phyloP scores from a whole-genome alignment of 2,888 invertebrate genomes.

The Cryptus armator region DNA sequence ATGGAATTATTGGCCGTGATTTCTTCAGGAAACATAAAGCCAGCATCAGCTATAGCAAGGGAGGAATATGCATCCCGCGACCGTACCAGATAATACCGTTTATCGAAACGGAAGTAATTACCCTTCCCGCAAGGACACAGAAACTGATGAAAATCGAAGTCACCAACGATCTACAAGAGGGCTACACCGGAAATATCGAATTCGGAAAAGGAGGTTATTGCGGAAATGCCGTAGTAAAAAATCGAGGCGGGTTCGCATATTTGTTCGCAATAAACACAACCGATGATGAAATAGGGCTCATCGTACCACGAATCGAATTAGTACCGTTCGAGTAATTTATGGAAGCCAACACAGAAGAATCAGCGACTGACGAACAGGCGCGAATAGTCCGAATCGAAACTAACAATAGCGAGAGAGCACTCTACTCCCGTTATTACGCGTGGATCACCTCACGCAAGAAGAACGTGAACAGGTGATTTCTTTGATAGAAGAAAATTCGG shows the following conservation, averaged over 20 bases:
- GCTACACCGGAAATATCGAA: background rate
- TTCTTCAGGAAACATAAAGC: slow-evolving; percentile 14
- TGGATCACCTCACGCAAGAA: background rate
- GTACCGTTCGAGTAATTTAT: background rate
- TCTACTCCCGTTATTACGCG: no score
- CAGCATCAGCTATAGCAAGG: slow-evolving; percentile 12
- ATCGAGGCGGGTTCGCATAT: slow-evolving; percentile 1
- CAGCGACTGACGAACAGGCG: no score
- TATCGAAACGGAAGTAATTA: background rate
- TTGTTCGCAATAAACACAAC: slow-evolving; percentile 17
- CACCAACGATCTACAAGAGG: background rate
- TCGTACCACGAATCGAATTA: slow-evolving; percentile 12
- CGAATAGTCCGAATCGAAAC: no score
- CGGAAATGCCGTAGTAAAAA: slow-evolving; percentile 24
- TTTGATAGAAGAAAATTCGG: no score
- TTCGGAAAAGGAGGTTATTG: background rate
- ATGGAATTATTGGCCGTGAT: background rate
- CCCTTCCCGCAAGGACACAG: background rate
- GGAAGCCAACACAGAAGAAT: no score
- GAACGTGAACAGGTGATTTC: slow-evolving; percentile 13
- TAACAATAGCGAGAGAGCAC: no score
- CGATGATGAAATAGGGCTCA: slow-evolving; percentile 14
- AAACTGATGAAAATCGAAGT: slow-evolving; percentile 3
- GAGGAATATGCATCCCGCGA: no score
- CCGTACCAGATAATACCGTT: background rate